Conservation (phyloP, 2,113 vertebrate genomes). For the Dunckerocampus dactyliophorus region DNA sequence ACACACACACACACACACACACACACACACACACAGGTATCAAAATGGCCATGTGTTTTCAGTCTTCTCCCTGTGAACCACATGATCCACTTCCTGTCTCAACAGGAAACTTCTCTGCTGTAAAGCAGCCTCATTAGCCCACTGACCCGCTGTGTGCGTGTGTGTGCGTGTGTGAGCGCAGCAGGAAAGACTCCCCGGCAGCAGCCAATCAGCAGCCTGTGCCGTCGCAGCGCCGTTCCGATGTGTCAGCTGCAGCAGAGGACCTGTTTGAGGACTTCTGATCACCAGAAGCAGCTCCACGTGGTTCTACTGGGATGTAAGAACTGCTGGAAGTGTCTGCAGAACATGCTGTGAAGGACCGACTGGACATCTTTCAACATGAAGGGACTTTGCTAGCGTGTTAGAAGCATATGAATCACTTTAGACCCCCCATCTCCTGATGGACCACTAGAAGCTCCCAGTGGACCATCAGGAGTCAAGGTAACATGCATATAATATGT, state of each 20-base stretch:
- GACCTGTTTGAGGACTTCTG: slow-evolving; percentile 84
- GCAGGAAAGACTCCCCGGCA: slow-evolving; percentile 63
- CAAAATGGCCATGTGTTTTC: slow-evolving; percentile 55
- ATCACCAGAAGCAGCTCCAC: slow-evolving; percentile 1
- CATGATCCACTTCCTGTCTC: slow-evolving; percentile 64
- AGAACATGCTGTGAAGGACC: not conserved
- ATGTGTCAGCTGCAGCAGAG: slow-evolving; percentile 70
- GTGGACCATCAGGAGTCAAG: not conserved
- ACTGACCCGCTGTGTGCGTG: slow-evolving; percentile 41
- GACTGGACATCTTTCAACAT: not conserved
- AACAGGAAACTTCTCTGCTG: slow-evolving; percentile 50
- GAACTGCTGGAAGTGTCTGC: not conserved
- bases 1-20: slow-evolving; percentile 18
- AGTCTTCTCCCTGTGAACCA: slow-evolving; percentile 49
- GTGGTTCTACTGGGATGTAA: not conserved
- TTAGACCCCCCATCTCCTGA: not conserved
- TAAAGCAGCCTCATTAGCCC: slow-evolving; percentile 64
- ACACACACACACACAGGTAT: slow-evolving; percentile 26
- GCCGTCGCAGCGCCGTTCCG: slow-evolving; percentile 58
- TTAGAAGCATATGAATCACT: too few relatives aligned
- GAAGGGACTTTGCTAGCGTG: too few relatives aligned
- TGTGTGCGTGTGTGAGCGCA: slow-evolving; percentile 23
- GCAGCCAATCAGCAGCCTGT: slow-evolving; percentile 47
- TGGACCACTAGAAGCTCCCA: not conserved
- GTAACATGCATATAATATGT: too few relatives aligned